Conservation (phyloP, 2,888 invertebrate species). For the Drosophila nigritarsus region DNA sequence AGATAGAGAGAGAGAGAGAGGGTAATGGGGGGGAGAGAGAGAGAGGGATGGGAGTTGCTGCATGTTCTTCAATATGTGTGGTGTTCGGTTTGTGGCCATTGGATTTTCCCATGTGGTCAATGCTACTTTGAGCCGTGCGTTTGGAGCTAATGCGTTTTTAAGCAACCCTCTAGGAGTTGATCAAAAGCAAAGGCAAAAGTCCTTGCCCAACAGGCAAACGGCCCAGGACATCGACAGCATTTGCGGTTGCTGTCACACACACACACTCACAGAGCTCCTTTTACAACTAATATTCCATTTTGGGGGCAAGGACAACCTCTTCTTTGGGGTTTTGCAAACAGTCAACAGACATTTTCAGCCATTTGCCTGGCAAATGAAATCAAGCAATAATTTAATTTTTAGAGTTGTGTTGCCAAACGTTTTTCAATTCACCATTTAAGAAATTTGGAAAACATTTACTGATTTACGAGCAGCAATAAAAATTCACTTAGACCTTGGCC, state of each 20-base stretch:
- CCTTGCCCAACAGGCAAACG: background rate
- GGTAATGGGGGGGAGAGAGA: background rate
- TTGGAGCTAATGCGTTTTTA: conserved; percentile 69
- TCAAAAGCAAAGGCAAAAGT: conserved; percentile 35
- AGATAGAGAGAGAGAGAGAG: background rate
- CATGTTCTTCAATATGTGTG: conserved; percentile 17
- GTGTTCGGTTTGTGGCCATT: conserved; percentile 38
- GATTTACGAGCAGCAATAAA: conserved; percentile 64
- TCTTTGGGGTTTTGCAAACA: conserved; percentile 41
- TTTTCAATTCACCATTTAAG: conserved; percentile 30
- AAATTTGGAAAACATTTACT: conserved; percentile 24
- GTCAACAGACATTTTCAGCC: conserved; percentile 41
- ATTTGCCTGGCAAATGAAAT: conserved; percentile 59
- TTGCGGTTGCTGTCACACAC: conserved; percentile 58
- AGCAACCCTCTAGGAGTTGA: conserved; percentile 47
- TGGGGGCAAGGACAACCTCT: background rate
- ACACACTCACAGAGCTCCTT: background rate
- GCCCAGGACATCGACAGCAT: conserved; percentile 29
- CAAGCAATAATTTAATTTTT: conserved; percentile 60
- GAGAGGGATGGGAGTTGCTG: too few species aligned
- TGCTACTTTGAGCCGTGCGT: background rate
- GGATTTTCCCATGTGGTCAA: conserved; percentile 64
- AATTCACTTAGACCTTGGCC: conserved; percentile 64
- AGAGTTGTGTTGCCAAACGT: conserved; percentile 21
- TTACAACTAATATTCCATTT: background rate